phyloP scores from a whole-genome alignment of 1,140 invertebrate species.

The Tyrophagus putrescentiae region DNA sequence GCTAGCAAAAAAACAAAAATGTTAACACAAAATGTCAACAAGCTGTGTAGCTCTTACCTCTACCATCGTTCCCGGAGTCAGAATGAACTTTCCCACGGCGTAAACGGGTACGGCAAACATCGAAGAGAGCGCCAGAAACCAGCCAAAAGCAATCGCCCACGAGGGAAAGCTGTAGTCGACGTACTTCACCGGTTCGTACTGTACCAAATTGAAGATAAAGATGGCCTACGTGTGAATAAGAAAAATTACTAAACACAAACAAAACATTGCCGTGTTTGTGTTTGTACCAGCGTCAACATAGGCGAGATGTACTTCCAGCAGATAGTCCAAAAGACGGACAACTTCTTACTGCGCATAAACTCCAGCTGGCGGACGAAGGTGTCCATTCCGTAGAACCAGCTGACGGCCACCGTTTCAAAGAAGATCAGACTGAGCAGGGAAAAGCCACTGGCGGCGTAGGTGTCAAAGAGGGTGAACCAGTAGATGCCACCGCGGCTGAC shows the following conservation, averaged over 20 bases:
- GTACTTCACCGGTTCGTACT: conserved; percentile 40
- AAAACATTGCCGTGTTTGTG: too few species aligned
- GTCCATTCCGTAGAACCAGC: conserved; percentile 37
- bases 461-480: conserved; percentile 53
- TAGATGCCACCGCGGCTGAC: conserved; percentile 43
- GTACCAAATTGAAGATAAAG: conserved; percentile 41
- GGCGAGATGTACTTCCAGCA: conserved; percentile 42
- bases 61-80: conserved; percentile 34
- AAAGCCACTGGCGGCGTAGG: conserved; percentile 58
- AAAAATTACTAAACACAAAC: too few species aligned
- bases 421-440: conserved; percentile 53
- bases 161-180: conserved; percentile 41
- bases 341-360: conserved; percentile 37
- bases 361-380: conserved; percentile 49
- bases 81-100: conserved; percentile 37
- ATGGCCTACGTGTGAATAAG: conserved; percentile 44
- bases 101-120: conserved; percentile 45
- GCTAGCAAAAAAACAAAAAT: too few species aligned
- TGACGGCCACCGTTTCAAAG: conserved; percentile 43
- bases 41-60: too few species aligned
- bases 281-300: conserved; percentile 38
- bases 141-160: conserved; percentile 46
- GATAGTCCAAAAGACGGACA: conserved; percentile 38
- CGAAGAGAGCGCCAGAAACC: conserved; percentile 43
- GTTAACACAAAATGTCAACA: too few species aligned